These are phyloP conservation scores for Mastomys natalensis DNA, from an alignment of 2,113 vertebrate species.

Conservation along the genomic window DNA sequence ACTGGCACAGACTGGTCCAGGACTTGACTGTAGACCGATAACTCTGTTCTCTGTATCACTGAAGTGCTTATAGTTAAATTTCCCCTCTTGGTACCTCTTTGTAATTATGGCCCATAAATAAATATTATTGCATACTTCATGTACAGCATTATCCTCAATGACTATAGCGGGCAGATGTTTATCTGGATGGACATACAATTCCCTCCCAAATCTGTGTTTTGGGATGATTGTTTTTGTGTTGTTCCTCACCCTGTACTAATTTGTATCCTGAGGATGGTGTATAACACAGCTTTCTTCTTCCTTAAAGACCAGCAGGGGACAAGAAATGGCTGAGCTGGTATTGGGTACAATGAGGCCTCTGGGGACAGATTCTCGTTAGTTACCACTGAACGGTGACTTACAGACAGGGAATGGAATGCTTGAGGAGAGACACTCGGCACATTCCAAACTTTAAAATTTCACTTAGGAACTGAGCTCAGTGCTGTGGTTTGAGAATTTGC, in stretches of 20 bases:
- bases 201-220: background rate
- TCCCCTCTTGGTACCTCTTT: background rate
- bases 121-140: background rate
- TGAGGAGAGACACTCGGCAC: background rate
- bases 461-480: background rate
- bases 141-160: background rate
- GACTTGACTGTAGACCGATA: background rate
- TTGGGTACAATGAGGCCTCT: background rate
- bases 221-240: background rate
- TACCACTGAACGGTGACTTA: background rate
- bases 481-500: background rate
- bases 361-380: background rate
- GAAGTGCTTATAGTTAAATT: background rate
- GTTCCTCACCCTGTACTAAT: background rate
- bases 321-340: background rate
- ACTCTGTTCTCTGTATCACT: background rate
- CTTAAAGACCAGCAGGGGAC: background rate
- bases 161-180: background rate
- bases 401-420: background rate
- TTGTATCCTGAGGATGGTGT: background rate
- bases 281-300: background rate
- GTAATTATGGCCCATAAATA: background rate
- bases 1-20: background rate
- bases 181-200: background rate
- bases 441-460: background rate